These are phyloP conservation scores for Maniola jurtina DNA, from an alignment of 1,140 invertebrate species.

Conservation along the genomic window DNA sequence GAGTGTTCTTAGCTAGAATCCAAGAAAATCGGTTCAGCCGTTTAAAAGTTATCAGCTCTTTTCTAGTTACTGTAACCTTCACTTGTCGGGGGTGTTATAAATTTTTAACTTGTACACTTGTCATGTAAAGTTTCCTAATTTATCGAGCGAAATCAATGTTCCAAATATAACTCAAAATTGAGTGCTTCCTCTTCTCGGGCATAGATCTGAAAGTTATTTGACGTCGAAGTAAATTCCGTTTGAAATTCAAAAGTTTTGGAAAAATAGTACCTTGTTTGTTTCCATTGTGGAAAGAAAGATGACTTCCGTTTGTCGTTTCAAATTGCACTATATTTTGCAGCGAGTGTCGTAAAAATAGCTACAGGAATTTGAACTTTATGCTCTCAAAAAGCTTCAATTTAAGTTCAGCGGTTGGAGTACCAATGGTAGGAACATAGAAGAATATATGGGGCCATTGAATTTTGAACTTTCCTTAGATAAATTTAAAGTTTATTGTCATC, in stretches of 20 bases:
- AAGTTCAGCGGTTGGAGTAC: neutral
- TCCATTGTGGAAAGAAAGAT: conserved; percentile 27
- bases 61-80: too few species aligned
- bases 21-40: too few species aligned
- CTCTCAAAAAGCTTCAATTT: neutral
- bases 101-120: too few species aligned
- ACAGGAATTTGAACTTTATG: conserved; percentile 12
- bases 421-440: neutral
- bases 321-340: conserved; percentile 28
- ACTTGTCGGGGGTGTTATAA: too few species aligned
- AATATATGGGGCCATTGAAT: conserved; percentile 4
- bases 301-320: conserved; percentile 25
- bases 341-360: neutral
- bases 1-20: too few species aligned
- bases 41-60: too few species aligned
- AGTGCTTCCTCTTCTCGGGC: neutral
- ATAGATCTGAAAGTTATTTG: conserved; percentile 13
- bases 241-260: conserved; percentile 21
- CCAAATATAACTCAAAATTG: neutral
- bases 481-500: conserved; percentile 1
- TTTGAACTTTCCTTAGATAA: conserved; percentile 1
- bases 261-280: conserved; percentile 30
- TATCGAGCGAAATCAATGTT: neutral
- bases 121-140: neutral
- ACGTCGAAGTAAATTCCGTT: conserved; percentile 13